phyloP scores from a whole-genome alignment of 1,140 invertebrate species.

The Pemphigus obesinymphae region DNA sequence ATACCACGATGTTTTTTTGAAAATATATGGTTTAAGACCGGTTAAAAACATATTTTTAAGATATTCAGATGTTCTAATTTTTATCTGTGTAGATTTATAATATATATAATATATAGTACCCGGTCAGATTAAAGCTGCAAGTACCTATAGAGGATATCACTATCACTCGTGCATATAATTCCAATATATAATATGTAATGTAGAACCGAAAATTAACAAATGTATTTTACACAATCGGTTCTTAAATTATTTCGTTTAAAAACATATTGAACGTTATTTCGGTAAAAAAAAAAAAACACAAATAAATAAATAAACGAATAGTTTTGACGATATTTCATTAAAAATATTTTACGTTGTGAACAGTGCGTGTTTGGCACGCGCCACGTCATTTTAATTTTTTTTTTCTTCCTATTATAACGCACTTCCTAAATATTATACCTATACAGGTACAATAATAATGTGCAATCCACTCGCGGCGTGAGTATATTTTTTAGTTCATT shows the following conservation, averaged over 20 bases:
- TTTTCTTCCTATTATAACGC: neutral
- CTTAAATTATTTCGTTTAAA: neutral
- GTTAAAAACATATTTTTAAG: too few relatives aligned
- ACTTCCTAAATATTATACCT: neutral
- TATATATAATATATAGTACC: neutral
- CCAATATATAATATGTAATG: too few relatives aligned
- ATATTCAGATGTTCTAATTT: too few relatives aligned
- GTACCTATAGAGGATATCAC: too few relatives aligned
- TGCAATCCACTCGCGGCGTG: neutral
- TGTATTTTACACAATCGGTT: neutral
- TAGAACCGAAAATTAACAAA: too few relatives aligned
- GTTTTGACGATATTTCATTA: conserved; percentile 14
- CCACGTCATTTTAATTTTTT: conserved; percentile 15
- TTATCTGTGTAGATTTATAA: too few relatives aligned
- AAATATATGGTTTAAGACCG: too few relatives aligned
- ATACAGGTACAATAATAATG: neutral
- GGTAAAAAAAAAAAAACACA: neutral
- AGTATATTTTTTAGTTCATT: neutral
- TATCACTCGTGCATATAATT: too few relatives aligned
- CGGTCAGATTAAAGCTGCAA: neutral
- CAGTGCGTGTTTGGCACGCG: conserved; percentile 35
- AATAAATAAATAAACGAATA: neutral
- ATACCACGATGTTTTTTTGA: too few relatives aligned
- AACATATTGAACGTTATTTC: neutral
- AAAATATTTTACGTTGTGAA: neutral